These are phyloP conservation scores for Apantesis nais DNA, from an alignment of 2,888 invertebrate genomes.

Conservation along the genomic window DNA sequence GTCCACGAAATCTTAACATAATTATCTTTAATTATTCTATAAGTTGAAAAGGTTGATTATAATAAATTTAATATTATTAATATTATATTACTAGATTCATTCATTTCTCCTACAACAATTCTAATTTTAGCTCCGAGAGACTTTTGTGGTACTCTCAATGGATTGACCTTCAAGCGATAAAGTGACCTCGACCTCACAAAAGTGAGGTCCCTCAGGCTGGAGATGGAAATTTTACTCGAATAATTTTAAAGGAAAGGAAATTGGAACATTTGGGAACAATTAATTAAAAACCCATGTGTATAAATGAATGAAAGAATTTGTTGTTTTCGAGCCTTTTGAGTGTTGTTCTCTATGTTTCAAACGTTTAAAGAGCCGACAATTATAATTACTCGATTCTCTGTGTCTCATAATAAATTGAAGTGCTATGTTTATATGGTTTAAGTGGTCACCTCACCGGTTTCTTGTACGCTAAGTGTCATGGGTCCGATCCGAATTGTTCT, in stretches of 20 bases:
- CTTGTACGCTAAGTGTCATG: too few relatives aligned
- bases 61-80: neutral
- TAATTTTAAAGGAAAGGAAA: conserved; percentile 41
- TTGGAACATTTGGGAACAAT: conserved; percentile 40
- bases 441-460: too few relatives aligned
- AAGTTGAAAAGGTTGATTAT: neutral
- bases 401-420: neutral
- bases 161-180: conserved; percentile 27
- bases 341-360: neutral
- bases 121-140: conserved; percentile 28
- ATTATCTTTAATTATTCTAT: neutral
- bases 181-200: conserved; percentile 30
- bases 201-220: conserved; percentile 25
- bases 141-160: conserved; percentile 40
- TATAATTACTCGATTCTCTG: neutral
- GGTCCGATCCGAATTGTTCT: too few relatives aligned
- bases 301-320: conserved; percentile 16
- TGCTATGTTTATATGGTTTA: neutral
- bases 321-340: conserved; percentile 11
- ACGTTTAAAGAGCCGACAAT: neutral
- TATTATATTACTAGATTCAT: conserved; percentile 6
- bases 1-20: neutral
- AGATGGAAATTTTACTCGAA: conserved; percentile 30
- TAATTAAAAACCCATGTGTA: conserved; percentile 35
- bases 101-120: conserved; percentile 26